Evolutionary conservation across 2,888 invertebrate species (phyloP), one percentile per base, ranked within the genome.

Genomic region (Hirtodrosophila alboralis): DNA sequence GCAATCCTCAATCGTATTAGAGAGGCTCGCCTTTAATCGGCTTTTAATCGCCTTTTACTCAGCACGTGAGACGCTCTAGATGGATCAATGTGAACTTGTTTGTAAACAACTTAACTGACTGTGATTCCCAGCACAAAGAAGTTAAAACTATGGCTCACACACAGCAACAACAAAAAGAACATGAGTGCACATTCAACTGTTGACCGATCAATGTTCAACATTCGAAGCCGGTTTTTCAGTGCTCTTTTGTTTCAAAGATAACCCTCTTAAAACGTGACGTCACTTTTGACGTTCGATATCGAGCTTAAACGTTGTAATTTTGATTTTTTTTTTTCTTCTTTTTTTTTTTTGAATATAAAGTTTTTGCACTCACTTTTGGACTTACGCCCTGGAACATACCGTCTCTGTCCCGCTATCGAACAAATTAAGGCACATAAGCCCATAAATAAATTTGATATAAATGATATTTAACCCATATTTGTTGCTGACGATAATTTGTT

Each of bases 391-490:
- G 36, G 28, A 43, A 44, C 49, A 47, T 48, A 31, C 49, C n/a
- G n/a, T 57, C 18, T 38, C 27, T 38, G 62, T 36, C 37, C 37
- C 52, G 47, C 49, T 67, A 72, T 72, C 79, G 54, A 34, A 53
- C 43, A 56, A 65, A 65, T 86, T 67, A 61, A 64, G 52, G 75
- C 80, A 84, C 78, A 69, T 60, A 66, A 75, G 81, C 31, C 73
- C 62, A 52, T 78, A 84, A 81, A 79, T 75, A 75, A 65, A 84
- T 53, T 66, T 54, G 47, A 64, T 66, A 64, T 77, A 70, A 86
- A 64, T 56, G 70, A 77, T 86, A 61, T 81, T 80, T 84, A 86
- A 68, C 80, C 80, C 86, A 86, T 80, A 86, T 86, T 76, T 68
- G 80, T 66, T 33, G 36, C 51, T 56, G 40, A 40, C 57, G 26